Evolutionary conservation across 2,113 vertebrate genomes (phyloP).

Genomic region (Cryptotis parvus): DNA sequence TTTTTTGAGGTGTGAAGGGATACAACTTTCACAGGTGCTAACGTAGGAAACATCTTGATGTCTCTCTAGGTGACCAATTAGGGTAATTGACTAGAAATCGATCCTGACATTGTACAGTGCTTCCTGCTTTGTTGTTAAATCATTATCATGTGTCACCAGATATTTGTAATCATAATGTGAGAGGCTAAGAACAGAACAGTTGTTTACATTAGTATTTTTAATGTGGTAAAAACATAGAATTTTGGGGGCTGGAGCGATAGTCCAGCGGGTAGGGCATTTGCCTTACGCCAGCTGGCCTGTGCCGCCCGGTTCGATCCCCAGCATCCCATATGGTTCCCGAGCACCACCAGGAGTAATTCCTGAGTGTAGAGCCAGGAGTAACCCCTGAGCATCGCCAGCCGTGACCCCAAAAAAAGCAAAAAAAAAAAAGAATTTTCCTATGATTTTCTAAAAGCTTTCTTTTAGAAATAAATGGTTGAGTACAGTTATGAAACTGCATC

Average conservation of each 20-base stretch:
- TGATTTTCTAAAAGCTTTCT: neutral
- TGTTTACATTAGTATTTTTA: neutral
- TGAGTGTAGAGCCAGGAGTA: no score
- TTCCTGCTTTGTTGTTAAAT: conserved; percentile 35
- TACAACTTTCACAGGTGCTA: neutral
- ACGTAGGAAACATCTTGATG: neutral
- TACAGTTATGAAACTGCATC: neutral
- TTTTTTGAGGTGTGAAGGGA: conserved; percentile 23
- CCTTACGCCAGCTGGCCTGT: no score
- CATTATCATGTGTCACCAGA: neutral
- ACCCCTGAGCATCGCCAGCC: no score
- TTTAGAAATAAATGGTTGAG: conserved; percentile 32
- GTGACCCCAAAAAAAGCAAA: no score
- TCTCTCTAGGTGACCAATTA: neutral
- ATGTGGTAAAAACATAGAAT: no score
- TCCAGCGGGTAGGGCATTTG: no score
- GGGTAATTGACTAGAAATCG: neutral
- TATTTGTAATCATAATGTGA: conserved; percentile 29
- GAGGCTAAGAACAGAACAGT: conserved; percentile 18
- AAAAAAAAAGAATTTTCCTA: no score
- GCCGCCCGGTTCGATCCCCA: no score
- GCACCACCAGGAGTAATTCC: no score
- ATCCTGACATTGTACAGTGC: conserved; percentile 33
- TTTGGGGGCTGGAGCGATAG: no score
- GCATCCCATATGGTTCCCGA: no score